phyloP scores from a whole-genome alignment of 2,797 vertebrate species.

The Lindbergichthys nudifrons region DNA sequence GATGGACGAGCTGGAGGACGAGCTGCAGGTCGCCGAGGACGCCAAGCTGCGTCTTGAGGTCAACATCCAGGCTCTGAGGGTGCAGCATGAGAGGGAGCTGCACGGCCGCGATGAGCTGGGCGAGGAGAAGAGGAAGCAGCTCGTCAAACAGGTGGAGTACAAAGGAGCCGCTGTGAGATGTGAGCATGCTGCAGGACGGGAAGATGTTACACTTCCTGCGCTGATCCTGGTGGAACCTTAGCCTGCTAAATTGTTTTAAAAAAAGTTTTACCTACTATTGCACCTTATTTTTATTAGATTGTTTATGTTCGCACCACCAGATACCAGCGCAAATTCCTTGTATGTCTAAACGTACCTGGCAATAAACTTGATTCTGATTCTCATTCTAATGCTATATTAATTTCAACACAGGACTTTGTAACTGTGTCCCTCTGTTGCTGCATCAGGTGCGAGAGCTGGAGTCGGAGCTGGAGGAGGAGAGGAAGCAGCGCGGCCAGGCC shows the following conservation, averaged over 20 bases:
- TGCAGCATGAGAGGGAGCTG: constrained; percentile 94
- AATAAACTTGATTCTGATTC: no score
- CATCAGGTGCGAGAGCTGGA: constrained; percentile 93
- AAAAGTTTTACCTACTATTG: no score
- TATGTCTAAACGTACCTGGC: no score
- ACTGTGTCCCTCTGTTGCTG: no score
- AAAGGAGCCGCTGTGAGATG: background rate
- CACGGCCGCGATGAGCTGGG: constrained; percentile 92
- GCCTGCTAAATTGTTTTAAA: no score
- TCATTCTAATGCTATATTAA: no score
- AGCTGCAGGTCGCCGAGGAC: constrained; percentile 95
- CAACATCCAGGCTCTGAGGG: constrained; percentile 93
- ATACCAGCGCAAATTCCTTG: no score
- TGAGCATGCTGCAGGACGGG: background rate
- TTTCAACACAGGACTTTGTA: no score
- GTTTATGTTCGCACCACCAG: no score
- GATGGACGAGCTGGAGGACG: constrained; percentile 95
- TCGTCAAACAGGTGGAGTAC: constrained; percentile 89
- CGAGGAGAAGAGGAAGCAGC: constrained; percentile 93
- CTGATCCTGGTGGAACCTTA: no score
- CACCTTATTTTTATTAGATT: no score
- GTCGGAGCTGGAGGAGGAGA: constrained; percentile 94
- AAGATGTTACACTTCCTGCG: background rate
- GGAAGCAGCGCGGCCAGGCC: constrained; percentile 89
- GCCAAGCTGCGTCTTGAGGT: constrained; percentile 96